These are phyloP conservation scores for Meteorus cinctellus DNA, from an alignment of 2,888 invertebrate genomes.

Conservation along the genomic window DNA sequence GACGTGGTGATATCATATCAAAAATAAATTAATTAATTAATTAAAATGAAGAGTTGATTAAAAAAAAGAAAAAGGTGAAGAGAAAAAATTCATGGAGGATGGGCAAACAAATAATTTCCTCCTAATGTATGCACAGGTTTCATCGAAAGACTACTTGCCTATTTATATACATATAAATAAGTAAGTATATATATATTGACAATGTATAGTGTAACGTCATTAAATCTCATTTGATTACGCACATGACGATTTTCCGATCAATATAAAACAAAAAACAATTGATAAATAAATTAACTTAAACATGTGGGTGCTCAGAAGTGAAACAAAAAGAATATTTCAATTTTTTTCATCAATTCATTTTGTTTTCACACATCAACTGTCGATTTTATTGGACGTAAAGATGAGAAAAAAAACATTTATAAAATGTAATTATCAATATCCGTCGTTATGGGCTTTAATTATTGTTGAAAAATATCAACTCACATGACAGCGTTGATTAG, in stretches of 20 bases:
- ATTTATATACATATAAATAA: slow-evolving; percentile 20
- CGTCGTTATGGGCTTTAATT: slow-evolving; percentile 42
- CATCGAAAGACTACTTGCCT: slow-evolving; percentile 40
- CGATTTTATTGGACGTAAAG: slow-evolving; percentile 9
- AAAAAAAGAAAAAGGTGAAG: background rate
- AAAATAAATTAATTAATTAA: slow-evolving; percentile 36
- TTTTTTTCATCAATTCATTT: background rate
- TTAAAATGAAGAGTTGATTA: slow-evolving; percentile 18
- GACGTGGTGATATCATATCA: slow-evolving; percentile 47
- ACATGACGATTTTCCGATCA: slow-evolving; percentile 35
- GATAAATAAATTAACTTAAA: slow-evolving; percentile 5
- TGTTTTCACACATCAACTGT: background rate
- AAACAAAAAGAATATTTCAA: background rate
- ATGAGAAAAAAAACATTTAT: background rate
- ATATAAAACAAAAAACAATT: slow-evolving; percentile 10
- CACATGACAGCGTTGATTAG: slow-evolving; percentile 24
- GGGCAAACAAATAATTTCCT: background rate
- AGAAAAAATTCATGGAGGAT: background rate
- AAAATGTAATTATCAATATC: slow-evolving; percentile 28
- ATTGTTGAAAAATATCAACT: slow-evolving; percentile 36
- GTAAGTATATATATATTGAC: slow-evolving; percentile 9
- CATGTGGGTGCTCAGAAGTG: slow-evolving; percentile 25
- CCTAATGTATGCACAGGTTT: slow-evolving; percentile 29
- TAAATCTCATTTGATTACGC: slow-evolving; percentile 32
- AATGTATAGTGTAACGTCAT: slow-evolving; percentile 24